A percentile compares a stretch with the other conserved stretches of the same genome.
Evolutionary conservation across 2,113 vertebrate species (phyloP).

Genomic region (Scomber colias): DNA sequence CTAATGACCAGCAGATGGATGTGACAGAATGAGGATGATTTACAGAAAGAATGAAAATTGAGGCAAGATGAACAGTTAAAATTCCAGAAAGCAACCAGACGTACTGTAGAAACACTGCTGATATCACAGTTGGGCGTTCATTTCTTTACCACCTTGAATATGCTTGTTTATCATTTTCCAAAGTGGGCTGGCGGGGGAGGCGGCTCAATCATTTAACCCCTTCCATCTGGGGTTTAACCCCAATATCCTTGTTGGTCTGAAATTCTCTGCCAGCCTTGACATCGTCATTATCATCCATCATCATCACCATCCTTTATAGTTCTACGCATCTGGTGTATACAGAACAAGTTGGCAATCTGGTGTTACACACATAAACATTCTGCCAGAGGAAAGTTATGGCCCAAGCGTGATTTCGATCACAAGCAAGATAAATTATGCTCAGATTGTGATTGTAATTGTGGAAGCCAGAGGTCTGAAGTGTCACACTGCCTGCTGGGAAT

Average conservation of each 20-base stretch:
- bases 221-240: constrained; percentile 72
- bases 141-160: constrained; percentile 15
- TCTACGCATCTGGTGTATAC: constrained; percentile 52
- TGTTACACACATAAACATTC: constrained; percentile 70
- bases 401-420: constrained; percentile 41
- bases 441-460: constrained; percentile 53
- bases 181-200: constrained; percentile 27
- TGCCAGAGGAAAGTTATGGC: constrained; percentile 54
- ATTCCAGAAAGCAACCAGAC: constrained; percentile 37
- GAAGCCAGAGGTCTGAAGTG: constrained; percentile 40
- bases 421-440: constrained; percentile 47
- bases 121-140: constrained; percentile 3
- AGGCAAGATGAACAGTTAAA: constrained; percentile 18
- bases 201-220: constrained; percentile 62
- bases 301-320: constrained; percentile 47
- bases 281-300: constrained; percentile 71
- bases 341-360: constrained; percentile 32
- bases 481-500: constrained; percentile 32
- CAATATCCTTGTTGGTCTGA: constrained; percentile 53
- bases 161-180: constrained; percentile 69
- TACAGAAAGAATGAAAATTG: constrained; percentile 38
- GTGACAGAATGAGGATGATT: constrained; percentile 73
- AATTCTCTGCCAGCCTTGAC: constrained; percentile 50
- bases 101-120: constrained; percentile 26
- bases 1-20: constrained; percentile 71